Evolutionary conservation across 2,113 vertebrate genomes (phyloP).

Genomic region (Lepus timidus): DNA sequence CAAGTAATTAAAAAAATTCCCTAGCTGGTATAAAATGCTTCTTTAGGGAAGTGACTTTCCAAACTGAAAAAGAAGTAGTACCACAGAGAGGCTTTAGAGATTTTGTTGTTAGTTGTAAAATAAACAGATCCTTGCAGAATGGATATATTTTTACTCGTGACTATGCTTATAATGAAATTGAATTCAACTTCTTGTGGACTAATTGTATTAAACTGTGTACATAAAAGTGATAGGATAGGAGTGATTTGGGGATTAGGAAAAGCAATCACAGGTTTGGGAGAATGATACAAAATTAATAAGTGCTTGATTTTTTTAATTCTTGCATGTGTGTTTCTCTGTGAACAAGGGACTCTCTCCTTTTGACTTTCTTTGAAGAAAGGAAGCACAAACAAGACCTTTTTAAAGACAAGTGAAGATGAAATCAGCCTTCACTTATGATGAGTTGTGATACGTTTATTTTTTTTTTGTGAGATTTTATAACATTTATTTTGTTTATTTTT

Average conservation of each 20-base stretch:
- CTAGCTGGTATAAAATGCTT: constrained; percentile 34
- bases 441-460: neutral
- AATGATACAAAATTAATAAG: constrained; percentile 58
- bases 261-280: constrained; percentile 47
- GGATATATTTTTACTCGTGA: constrained; percentile 1
- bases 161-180: constrained; percentile 69
- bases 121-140: neutral
- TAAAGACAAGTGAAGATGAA: neutral
- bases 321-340: neutral
- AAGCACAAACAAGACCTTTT: neutral
- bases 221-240: constrained; percentile 63
- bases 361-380: neutral
- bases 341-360: neutral
- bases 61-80: constrained; percentile 44
- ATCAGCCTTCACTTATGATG: neutral
- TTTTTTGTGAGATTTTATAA: neutral
- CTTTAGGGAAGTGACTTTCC: constrained; percentile 59
- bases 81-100: constrained; percentile 42
- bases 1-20: constrained; percentile 69
- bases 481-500: neutral
- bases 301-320: constrained; percentile 26
- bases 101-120: neutral
- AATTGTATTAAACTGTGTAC: constrained; percentile 52
- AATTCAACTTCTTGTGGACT: constrained; percentile 20
- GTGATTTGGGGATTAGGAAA: constrained; percentile 62